Conservation (phyloP, 2,113 vertebrate species). For the Limanda limanda region DNA sequence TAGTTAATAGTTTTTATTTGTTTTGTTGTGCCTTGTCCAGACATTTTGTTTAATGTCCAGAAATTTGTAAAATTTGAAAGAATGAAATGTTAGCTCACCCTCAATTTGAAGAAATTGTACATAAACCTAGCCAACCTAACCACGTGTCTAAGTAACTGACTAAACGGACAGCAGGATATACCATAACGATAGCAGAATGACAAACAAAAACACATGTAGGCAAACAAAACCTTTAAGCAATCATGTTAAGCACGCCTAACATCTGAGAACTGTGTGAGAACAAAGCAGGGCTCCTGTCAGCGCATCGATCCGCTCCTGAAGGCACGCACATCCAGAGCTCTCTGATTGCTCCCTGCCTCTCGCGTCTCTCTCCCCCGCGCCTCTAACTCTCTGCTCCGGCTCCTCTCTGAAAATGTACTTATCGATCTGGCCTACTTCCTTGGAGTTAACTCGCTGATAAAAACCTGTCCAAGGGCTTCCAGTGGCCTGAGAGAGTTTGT, state of each 20-base stretch:
- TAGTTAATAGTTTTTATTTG: not conserved
- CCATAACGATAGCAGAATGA: conserved; percentile 70
- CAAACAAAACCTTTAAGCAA: conserved; percentile 96
- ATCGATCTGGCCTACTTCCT: conserved; percentile 93
- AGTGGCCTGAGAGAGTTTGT: conserved; percentile 81
- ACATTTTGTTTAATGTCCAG: not conserved
- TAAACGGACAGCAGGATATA: conserved; percentile 64
- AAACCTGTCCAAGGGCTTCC: conserved; percentile 86
- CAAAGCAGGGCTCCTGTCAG: conserved; percentile 93
- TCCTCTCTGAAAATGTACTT: conserved; percentile 89
- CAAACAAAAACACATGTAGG: conserved; percentile 80
- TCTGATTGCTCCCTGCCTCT: conserved; percentile 91
- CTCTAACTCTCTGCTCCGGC: conserved; percentile 72
- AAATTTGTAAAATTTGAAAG: not conserved
- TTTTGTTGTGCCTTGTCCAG: not conserved
- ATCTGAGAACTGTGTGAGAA: conserved; percentile 92
- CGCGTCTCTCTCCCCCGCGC: conserved; percentile 68
- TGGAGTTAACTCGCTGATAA: conserved; percentile 92
- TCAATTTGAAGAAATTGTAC: not conserved
- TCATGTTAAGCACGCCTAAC: conserved; percentile 96
- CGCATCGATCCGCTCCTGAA: conserved; percentile 95
- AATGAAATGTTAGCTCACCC: not conserved
- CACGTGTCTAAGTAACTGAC: conserved; percentile 34
- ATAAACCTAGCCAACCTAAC: not conserved
- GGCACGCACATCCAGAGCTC: conserved; percentile 86